phyloP scores from a whole-genome alignment of 2,113 vertebrate genomes.

The Apteryx mantelli region DNA sequence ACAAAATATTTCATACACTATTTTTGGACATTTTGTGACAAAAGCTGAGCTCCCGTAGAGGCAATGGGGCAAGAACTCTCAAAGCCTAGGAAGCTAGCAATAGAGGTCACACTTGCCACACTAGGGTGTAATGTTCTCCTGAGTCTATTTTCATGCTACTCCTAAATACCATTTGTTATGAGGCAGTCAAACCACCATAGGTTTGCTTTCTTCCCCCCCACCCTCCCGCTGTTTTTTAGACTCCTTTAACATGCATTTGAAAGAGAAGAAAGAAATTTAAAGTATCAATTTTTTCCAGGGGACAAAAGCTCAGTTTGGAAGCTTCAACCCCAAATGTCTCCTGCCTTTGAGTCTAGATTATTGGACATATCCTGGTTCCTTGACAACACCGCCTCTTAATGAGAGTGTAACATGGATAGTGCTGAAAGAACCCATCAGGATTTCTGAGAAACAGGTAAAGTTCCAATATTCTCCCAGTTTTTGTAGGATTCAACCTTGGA shows the following conservation, averaged over 20 bases:
- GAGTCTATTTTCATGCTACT: neutral
- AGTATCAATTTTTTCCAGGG: constrained; percentile 73
- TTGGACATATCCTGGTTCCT: constrained; percentile 94
- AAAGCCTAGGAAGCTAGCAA: neutral
- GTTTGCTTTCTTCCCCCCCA: neutral
- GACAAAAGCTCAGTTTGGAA: constrained; percentile 86
- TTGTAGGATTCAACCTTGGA: neutral
- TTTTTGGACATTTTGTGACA: neutral
- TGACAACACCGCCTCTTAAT: constrained; percentile 92
- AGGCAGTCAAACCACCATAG: neutral
- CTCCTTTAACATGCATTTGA: neutral
- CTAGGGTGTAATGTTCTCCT: no score
- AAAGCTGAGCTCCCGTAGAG: neutral
- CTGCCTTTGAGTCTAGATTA: constrained; percentile 89
- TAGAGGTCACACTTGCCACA: neutral
- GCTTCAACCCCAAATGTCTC: constrained; percentile 92
- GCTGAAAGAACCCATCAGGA: constrained; percentile 87
- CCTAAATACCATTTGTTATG: neutral
- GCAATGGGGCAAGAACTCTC: neutral
- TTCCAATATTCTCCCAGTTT: neutral
- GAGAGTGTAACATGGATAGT: constrained; percentile 96
- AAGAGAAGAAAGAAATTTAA: neutral
- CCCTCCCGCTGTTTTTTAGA: neutral
- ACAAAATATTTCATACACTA: neutral
- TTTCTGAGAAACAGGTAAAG: constrained; percentile 93